Conservation (phyloP, 2,888 invertebrate genomes). For the Piscicola geometra region DNA sequence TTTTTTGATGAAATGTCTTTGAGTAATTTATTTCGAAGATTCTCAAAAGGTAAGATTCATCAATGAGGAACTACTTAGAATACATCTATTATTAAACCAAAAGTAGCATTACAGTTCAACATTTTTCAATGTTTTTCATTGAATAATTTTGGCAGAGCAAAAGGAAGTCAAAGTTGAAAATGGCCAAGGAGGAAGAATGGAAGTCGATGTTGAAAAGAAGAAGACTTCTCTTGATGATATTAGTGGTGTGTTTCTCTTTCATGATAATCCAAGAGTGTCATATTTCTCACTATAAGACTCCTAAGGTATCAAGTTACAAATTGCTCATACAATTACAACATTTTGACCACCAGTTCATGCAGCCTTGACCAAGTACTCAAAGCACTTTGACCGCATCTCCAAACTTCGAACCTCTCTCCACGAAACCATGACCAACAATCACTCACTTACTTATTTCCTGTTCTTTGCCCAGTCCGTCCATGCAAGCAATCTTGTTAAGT, state of each 20-base stretch:
- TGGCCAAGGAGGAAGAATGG: background rate
- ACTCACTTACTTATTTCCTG: slow-evolving; percentile 75
- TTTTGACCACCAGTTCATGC: slow-evolving; percentile 10
- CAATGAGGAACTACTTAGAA: no score
- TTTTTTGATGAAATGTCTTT: background rate
- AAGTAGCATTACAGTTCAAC: no score
- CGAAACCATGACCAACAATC: slow-evolving; percentile 73
- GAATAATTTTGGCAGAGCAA: no score
- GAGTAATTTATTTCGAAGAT: background rate
- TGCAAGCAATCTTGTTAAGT: slow-evolving; percentile 58
- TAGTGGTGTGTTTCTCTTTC: slow-evolving; percentile 6
- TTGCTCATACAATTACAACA: background rate
- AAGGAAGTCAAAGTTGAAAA: no score
- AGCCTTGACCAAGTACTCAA: slow-evolving; percentile 22
- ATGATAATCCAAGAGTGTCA: no score
- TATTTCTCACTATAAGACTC: no score
- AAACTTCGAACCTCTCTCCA: slow-evolving; percentile 61
- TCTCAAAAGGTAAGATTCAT: background rate
- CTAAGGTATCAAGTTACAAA: no score
- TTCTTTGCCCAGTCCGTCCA: slow-evolving; percentile 75
- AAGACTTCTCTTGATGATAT: background rate
- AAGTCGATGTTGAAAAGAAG: background rate
- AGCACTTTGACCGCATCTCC: slow-evolving; percentile 30
- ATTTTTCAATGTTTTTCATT: no score
- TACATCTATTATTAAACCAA: no score